Evolutionary conservation across 2,888 invertebrate species (phyloP), one percentile per base, ranked within the genome.

Genomic region (Serripes groenlandicus): DNA sequence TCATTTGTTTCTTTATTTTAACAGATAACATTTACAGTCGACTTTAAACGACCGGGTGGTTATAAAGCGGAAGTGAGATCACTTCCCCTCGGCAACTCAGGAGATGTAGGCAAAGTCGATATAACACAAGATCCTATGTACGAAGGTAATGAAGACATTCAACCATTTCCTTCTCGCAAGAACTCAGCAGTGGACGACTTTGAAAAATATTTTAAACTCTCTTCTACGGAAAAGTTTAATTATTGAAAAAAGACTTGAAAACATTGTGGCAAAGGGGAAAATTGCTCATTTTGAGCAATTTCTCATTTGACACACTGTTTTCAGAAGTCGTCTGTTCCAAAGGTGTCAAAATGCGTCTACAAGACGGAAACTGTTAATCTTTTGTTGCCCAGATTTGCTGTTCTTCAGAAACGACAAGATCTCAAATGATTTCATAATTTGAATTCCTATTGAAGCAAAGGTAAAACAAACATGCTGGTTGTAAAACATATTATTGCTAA

Each of bases 1-100:
- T n/a, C n/a, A 11, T 26, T 11, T 5, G 23, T 26, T 56, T 11
- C 23, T 56, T 11, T 1, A 56, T 56, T 5, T 56, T 56, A 42
- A 32, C n/a, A 66, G 66, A 23, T 66, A 21, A 66, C n/a, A 35
- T 66, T 66, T 42, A 42, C 66, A 15, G 35, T 66, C 1, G 66
- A 66, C 21, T 66, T 66, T 42, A 35, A 35, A 37, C n/a, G 35
- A 35, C 66, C 66, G n/a, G 66, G 66, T 11, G 42, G 42, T 5
- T 66, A 66, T 34, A 66, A 26, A 1, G 35, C 34, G 2, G 26
- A 37, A 28, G 42, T 66, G 0, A 21, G 28, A 66, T 35, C 66
- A 9, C 21, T 66, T 3, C 66, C 66, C 15, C 42, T 42, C 9
- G 66, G 66, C 21, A 42, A 9, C 42, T 7, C 42, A 23, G 35